Conservation (phyloP, 1,140 invertebrate genomes). For the Meteorus sp. region DNA sequence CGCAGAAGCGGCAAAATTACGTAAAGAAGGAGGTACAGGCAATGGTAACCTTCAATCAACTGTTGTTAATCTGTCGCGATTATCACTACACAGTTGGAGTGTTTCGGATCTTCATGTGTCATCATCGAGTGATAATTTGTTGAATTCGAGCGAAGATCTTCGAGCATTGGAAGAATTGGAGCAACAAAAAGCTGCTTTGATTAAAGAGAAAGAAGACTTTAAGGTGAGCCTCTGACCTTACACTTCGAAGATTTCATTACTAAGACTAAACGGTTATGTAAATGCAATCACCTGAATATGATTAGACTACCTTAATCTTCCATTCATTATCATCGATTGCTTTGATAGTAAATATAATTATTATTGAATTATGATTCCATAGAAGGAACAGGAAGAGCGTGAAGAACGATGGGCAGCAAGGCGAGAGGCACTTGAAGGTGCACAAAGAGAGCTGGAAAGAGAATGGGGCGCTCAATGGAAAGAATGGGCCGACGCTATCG, state of each 20-base stretch:
- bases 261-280: not conserved
- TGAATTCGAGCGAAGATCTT: constrained; percentile 56
- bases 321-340: not conserved
- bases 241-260: constrained; percentile 33
- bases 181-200: constrained; percentile 56
- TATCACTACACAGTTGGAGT: constrained; percentile 84
- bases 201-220: constrained; percentile 57
- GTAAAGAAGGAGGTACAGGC: constrained; percentile 67
- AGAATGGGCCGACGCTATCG: constrained; percentile 56
- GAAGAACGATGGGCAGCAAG: constrained; percentile 59
- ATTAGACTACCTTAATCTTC: not conserved
- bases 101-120: constrained; percentile 76
- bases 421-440: constrained; percentile 56
- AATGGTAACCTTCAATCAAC: constrained; percentile 62
- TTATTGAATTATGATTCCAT: constrained; percentile 9
- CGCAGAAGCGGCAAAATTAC: constrained; percentile 81
- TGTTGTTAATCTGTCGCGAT: constrained; percentile 74
- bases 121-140: constrained; percentile 70
- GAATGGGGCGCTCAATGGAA: constrained; percentile 59
- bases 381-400: constrained; percentile 59
- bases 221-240: constrained; percentile 51
- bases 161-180: constrained; percentile 54
- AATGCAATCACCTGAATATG: not conserved
- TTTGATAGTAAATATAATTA: not conserved
- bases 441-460: constrained; percentile 59